Percentiles rank a stretch among this genome's conserved stretches.
Evolutionary conservation across 2,888 invertebrate genomes (phyloP).

Genomic region (Osmoderma eremita): DNA sequence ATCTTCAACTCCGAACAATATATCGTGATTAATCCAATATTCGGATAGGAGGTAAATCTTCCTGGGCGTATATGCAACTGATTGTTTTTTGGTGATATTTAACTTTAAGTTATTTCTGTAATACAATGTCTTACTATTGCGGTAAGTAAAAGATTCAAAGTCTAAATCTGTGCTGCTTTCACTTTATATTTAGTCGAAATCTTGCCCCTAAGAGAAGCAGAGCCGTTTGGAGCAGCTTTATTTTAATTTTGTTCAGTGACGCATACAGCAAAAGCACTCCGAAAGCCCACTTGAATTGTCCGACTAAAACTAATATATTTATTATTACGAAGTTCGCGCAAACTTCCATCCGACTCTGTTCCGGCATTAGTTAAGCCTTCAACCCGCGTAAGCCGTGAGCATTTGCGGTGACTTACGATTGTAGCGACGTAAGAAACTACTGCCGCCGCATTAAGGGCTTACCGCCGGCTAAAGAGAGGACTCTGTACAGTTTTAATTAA

Average conservation of each 20-base stretch:
- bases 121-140: no score
- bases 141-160: no score
- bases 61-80: no score
- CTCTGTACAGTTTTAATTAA: conserved; percentile 36
- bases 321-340: conserved; percentile 40
- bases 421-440: conserved; percentile 35
- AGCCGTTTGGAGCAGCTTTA: background rate
- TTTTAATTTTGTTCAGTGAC: conserved; percentile 29
- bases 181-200: no score
- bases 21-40: no score
- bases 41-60: no score
- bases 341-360: conserved; percentile 21
- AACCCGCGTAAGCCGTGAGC: conserved; percentile 26
- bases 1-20: no score
- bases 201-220: no score
- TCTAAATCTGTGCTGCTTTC: no score
- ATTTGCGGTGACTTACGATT: conserved; percentile 38
- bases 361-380: conserved; percentile 28
- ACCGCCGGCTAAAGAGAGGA: conserved; percentile 20
- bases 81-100: no score
- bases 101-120: no score
- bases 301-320: conserved; percentile 42
- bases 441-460: conserved; percentile 33
- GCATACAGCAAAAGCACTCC: conserved; percentile 15
- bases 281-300: conserved; percentile 36